phyloP scores from a whole-genome alignment of 2,888 invertebrate species.

The Noctua pronuba region DNA sequence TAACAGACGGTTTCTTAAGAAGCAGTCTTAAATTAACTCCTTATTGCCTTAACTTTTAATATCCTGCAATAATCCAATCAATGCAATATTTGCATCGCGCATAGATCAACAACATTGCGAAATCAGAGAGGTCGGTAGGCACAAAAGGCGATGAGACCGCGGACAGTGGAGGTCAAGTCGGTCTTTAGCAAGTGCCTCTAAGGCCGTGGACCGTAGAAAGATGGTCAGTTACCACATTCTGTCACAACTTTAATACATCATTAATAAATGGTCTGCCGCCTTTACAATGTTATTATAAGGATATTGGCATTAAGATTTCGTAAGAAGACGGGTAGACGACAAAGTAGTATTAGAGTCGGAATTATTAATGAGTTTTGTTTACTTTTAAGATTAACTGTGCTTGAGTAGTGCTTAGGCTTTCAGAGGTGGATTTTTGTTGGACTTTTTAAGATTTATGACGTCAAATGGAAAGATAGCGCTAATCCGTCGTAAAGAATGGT shows the following conservation, averaged over 20 bases:
- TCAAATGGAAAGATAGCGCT: slow-evolving; percentile 10
- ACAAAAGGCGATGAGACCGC: slow-evolving; percentile 38
- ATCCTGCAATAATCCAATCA: slow-evolving; percentile 34
- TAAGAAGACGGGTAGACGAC: slow-evolving; percentile 40
- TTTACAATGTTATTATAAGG: slow-evolving; percentile 29
- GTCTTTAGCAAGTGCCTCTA: slow-evolving; percentile 47
- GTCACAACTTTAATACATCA: slow-evolving; percentile 45
- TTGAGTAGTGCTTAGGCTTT: slow-evolving; percentile 40
- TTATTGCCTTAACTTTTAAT: slow-evolving; percentile 16
- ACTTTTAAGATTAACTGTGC: slow-evolving; percentile 40
- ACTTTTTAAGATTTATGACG: slow-evolving; percentile 24
- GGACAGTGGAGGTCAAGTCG: slow-evolving; percentile 58
- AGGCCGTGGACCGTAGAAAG: slow-evolving; percentile 50
- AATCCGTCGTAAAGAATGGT: not conserved
- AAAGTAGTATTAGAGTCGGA: slow-evolving; percentile 37
- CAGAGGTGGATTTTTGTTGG: slow-evolving; percentile 3
- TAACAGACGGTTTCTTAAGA: slow-evolving; percentile 3
- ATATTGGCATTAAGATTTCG: slow-evolving; percentile 29
- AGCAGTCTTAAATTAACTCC: slow-evolving; percentile 16
- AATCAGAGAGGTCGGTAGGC: slow-evolving; percentile 42
- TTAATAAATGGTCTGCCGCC: slow-evolving; percentile 38
- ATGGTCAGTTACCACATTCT: slow-evolving; percentile 55
- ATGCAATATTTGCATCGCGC: slow-evolving; percentile 41
- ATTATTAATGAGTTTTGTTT: slow-evolving; percentile 48
- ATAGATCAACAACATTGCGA: slow-evolving; percentile 52